Base-by-base conservation (phyloP, 2,113 vertebrate genomes). In the Hassar affinis region DNA sequence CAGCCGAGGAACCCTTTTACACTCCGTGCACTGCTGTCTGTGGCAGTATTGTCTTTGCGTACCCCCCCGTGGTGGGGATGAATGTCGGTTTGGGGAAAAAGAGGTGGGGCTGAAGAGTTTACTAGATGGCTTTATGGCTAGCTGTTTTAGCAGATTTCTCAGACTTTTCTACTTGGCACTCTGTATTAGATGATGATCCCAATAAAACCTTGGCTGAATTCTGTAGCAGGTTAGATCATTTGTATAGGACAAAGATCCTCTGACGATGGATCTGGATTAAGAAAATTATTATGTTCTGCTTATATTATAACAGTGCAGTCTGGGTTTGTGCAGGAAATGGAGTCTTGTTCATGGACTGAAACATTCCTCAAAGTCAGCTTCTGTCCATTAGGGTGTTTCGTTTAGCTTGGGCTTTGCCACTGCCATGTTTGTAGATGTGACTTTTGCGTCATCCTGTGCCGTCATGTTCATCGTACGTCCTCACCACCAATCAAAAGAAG, bases 1-100 rank as follows among this genome's bases (percentile, higher is more conserved):
- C 86, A 86, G 72, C 59, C 25, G 33, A 84, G 78, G 69, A 68
- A 76, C 82, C 74, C 45, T 72, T 85, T 49, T 54, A 47, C 74
- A 62, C 52, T 2, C 25, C 62, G n/a, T 77, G 77, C 42, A 15
- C 61, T 51, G 42, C 47, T 10, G 78, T 80, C 49, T 22, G 81
- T 64, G 30, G 45, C 30, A 54, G 57, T 83, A 52, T 54, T 35
- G 30, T 83, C 22, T 25, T 33, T 61, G 51, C 56, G n/a, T 62
- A 11, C 25, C 35, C 22, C 7, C 38, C 81, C 25, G 18, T 10
- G 51, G 47, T 38, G 0, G 47, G 12, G 42, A 20, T 64, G 45
- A 79, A 20, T 17, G 52, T 57, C 42, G 17, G 49, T 38, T 42
- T 12, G 30, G 20, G 18, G 25, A 33, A 38, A 83, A 69, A 62